phyloP scores from a whole-genome alignment of 1,140 invertebrate species.

The Gryon sp. region DNA sequence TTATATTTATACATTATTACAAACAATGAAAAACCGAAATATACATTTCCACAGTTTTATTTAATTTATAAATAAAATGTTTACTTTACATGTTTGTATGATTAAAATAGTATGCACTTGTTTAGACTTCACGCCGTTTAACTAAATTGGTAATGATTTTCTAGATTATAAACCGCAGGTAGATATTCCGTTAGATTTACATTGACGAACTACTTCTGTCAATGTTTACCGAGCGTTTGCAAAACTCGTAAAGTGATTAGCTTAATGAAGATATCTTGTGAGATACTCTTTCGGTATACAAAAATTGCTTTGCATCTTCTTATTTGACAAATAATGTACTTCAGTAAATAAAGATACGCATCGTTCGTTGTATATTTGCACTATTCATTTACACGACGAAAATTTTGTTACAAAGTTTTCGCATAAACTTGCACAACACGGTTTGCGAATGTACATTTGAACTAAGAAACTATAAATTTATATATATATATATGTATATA shows the following conservation, averaged over 20 bases:
- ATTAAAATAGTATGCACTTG: too few relatives aligned
- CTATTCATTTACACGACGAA: neutral
- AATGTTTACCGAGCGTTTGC: constrained; percentile 25
- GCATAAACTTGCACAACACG: too few relatives aligned
- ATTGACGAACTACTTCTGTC: constrained; percentile 13
- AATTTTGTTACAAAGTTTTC: neutral
- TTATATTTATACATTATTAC: too few relatives aligned
- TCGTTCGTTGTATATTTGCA: constrained; percentile 1
- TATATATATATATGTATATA: too few relatives aligned
- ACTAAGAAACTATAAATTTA: too few relatives aligned
- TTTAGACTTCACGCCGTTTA: too few relatives aligned
- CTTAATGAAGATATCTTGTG: constrained; percentile 30
- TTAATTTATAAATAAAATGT: too few relatives aligned
- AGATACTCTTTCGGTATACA: constrained; percentile 10
- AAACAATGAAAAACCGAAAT: too few relatives aligned
- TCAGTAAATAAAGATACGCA: constrained; percentile 9
- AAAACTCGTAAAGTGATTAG: constrained; percentile 37
- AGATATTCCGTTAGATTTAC: constrained; percentile 1
- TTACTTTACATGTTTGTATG: too few relatives aligned
- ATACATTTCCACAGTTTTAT: too few relatives aligned
- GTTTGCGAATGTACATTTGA: too few relatives aligned
- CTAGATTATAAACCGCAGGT: constrained; percentile 14
- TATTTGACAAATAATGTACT: constrained; percentile 15
- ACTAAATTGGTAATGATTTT: constrained; percentile 8
- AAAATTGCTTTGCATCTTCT: constrained; percentile 22